Conservation (phyloP, 2,113 vertebrate genomes). For the Gallinago jamesoni region DNA sequence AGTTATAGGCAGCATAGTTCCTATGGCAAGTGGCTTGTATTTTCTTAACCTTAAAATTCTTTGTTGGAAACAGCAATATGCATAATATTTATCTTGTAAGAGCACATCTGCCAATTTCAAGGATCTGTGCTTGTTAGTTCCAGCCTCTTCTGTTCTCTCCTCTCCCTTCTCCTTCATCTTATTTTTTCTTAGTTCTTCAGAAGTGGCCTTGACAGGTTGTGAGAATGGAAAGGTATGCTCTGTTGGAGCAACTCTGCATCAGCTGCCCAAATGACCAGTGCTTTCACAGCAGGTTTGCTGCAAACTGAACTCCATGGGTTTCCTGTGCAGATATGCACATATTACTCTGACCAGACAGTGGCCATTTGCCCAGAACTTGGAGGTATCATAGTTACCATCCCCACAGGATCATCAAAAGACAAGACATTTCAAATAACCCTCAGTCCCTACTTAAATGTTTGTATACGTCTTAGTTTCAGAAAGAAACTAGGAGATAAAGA, state of each 20-base stretch:
- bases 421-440: neutral
- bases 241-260: neutral
- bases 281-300: neutral
- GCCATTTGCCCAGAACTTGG: neutral
- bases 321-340: neutral
- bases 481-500: neutral
- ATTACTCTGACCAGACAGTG: neutral
- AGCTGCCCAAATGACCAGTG: neutral
- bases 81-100: neutral
- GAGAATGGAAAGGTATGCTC: neutral
- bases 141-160: neutral
- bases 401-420: neutral
- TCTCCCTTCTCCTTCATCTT: neutral
- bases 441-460: neutral
- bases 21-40: neutral
- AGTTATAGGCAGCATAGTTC: neutral
- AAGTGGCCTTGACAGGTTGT: rapidly evolving
- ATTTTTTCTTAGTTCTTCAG: neutral
- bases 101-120: neutral
- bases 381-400: neutral
- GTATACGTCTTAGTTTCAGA: neutral
- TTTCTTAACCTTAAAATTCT: neutral
- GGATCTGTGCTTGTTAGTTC: neutral
- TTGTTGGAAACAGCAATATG: neutral
- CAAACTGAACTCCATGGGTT: neutral